A percentile compares a stretch with the other conserved stretches of the same genome.
These are phyloP conservation scores for Hymenochirus boettgeri DNA, from an alignment of 2,113 vertebrate genomes.

Conservation along the genomic window DNA sequence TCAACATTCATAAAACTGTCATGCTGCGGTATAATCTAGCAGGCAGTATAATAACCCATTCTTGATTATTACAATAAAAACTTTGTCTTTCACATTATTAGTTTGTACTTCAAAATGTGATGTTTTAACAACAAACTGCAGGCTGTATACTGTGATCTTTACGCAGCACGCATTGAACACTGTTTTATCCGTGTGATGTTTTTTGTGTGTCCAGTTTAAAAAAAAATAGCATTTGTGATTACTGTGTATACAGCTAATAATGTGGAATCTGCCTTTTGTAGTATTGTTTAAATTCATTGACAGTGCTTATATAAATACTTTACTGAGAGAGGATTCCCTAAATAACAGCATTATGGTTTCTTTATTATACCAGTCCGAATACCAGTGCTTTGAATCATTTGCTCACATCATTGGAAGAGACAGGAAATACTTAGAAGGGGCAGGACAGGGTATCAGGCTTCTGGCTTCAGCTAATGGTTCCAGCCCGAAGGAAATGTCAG, in stretches of 20 bases:
- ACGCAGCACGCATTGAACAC: too few species aligned
- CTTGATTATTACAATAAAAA: too few species aligned
- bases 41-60: too few species aligned
- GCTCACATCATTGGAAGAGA: background rate
- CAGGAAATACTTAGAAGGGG: constrained; percentile 4
- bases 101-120: too few species aligned
- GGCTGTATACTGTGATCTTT: too few species aligned
- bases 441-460: background rate
- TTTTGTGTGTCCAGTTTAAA: too few species aligned
- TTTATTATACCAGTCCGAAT: background rate
- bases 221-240: too few species aligned
- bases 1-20: too few species aligned
- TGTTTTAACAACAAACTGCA: too few species aligned
- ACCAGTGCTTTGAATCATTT: background rate
- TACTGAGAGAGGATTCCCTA: background rate
- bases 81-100: too few species aligned
- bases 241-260: background rate
- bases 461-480: constrained; percentile 30
- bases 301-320: background rate
- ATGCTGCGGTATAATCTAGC: too few species aligned
- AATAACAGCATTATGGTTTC: background rate
- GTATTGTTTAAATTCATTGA: background rate
- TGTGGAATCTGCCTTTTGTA: background rate
- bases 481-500: constrained; percentile 53
- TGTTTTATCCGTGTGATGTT: too few species aligned